Percentiles rank a stretch among this genome's conserved stretches.
These are phyloP conservation scores for Dreissena polymorpha DNA, from an alignment of 1,140 invertebrate genomes.

Conservation along the genomic window DNA sequence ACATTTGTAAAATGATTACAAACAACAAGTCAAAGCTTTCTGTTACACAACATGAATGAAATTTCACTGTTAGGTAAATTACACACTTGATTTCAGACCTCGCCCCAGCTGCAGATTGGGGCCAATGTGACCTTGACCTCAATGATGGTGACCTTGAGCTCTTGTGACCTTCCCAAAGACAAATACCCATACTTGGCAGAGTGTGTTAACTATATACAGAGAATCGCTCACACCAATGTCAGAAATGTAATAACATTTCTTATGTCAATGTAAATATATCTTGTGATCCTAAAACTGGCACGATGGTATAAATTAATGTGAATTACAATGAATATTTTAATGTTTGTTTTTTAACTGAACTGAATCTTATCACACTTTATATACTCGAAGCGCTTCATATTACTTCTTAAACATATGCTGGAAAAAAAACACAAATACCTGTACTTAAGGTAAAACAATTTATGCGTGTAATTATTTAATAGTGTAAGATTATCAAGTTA, in stretches of 20 bases:
- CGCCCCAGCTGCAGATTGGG: slow-evolving; percentile 59
- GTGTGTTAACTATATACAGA: slow-evolving; percentile 38
- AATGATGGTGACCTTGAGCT: slow-evolving; percentile 58
- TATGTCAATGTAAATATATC: too few species aligned
- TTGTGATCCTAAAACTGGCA: too few species aligned
- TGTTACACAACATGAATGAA: too few species aligned
- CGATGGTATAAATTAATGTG: too few species aligned
- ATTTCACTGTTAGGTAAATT: too few species aligned
- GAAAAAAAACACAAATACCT: too few species aligned
- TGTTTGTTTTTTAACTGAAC: neutral
- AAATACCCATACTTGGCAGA: slow-evolving; percentile 48
- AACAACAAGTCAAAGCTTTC: too few species aligned
- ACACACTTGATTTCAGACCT: too few species aligned
- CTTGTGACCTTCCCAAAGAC: slow-evolving; percentile 26
- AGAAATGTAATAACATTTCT: slow-evolving; percentile 58
- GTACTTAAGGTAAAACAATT: too few species aligned
- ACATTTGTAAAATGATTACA: too few species aligned
- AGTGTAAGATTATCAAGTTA: too few species aligned
- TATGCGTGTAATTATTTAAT: too few species aligned
- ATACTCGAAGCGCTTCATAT: neutral
- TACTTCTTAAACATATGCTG: neutral
- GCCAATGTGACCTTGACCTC: slow-evolving; percentile 64
- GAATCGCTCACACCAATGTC: slow-evolving; percentile 51
- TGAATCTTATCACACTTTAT: neutral
- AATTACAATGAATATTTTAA: neutral